Evolutionary conservation across 2,888 invertebrate genomes (phyloP).

Genomic region (Pogonocherus hispidulus): DNA sequence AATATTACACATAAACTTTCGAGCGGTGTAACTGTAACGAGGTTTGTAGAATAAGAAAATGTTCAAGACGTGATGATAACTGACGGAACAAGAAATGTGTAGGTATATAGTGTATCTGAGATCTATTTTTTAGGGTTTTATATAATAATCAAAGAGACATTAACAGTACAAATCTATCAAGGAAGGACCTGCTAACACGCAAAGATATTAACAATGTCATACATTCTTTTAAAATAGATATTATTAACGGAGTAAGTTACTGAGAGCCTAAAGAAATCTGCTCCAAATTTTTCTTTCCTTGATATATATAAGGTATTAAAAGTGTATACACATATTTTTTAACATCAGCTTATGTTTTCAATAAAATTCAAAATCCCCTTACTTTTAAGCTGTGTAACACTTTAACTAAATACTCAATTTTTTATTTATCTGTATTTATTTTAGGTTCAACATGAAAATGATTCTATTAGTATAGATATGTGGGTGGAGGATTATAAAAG

Average conservation of each 20-base stretch:
- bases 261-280: background rate
- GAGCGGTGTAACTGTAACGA: slow-evolving; percentile 12
- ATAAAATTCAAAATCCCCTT: background rate
- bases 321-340: background rate
- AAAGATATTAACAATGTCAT: slow-evolving; percentile 22
- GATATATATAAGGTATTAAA: background rate
- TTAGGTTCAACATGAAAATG: slow-evolving; percentile 25
- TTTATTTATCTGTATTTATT: slow-evolving; percentile 3
- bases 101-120: no score
- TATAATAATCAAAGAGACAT: slow-evolving; percentile 11
- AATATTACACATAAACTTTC: slow-evolving; percentile 17
- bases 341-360: slow-evolving; percentile 5
- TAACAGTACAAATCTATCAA: slow-evolving; percentile 11
- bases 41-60: slow-evolving; percentile 10
- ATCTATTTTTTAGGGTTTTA: slow-evolving; percentile 18
- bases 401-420: slow-evolving; percentile 6
- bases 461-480: slow-evolving; percentile 21
- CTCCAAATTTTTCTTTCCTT: background rate
- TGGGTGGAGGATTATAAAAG: slow-evolving; percentile 11
- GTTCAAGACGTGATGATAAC: slow-evolving; percentile 6
- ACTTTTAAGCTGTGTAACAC: background rate
- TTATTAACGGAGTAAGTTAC: slow-evolving; percentile 11
- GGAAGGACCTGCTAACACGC: slow-evolving; percentile 19
- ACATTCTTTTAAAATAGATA: slow-evolving; percentile 20
- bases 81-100: slow-evolving; percentile 1